Evolutionary conservation across 2,888 invertebrate genomes (phyloP), one percentile per base, ranked within the genome.

Genomic region (Pelosia muscerda): DNA sequence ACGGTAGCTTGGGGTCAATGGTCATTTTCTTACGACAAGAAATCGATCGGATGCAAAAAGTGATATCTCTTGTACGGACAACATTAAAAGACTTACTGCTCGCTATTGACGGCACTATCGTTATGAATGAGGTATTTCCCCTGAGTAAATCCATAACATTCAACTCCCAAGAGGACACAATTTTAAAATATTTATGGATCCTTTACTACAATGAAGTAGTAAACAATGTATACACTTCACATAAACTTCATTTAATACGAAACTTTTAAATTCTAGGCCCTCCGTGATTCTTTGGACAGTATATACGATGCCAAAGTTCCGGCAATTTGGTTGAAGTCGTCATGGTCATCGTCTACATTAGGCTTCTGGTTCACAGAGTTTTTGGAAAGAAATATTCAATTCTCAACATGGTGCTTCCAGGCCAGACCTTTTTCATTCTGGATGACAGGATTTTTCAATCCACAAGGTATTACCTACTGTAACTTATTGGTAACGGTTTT

Each of bases 401-500:
- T 98, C 86, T 93, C 96, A 8, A 89, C 86, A 4, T 98, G 98
- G 98, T 96, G 97, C 75, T 97, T 96, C 85, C 91, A 91, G 57
- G 96, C 96, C 0, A 95, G 98, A 75, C 98, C 98, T 0, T 85
- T 91, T 13, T 96, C 96, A 11, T 98, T 98, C 89, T 98, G 98
- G 98, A 98, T 98, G 97, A 98, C 98, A 6, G 98, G 98, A 10
- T 98, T 98, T 87, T 98, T 98, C 83, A 98, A 98, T 93, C 97
- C 98, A 28, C 57, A 57, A 57, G 57, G 57, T 57, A 96, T 57
- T 15, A 38, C 13, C 38, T 38, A 38, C 5, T 19, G 42, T 42
- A 19, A 19, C 19, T 19, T 8, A 31, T 31, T 31, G 31, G 9
- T 31, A 9, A 31, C 31, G 2, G 15, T 15, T 42, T 38, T 38